Evolutionary conservation across 2,797 vertebrate genomes (phyloP), one percentile per base, ranked within the genome.

Genomic region (Gallinago nigripennis): DNA sequence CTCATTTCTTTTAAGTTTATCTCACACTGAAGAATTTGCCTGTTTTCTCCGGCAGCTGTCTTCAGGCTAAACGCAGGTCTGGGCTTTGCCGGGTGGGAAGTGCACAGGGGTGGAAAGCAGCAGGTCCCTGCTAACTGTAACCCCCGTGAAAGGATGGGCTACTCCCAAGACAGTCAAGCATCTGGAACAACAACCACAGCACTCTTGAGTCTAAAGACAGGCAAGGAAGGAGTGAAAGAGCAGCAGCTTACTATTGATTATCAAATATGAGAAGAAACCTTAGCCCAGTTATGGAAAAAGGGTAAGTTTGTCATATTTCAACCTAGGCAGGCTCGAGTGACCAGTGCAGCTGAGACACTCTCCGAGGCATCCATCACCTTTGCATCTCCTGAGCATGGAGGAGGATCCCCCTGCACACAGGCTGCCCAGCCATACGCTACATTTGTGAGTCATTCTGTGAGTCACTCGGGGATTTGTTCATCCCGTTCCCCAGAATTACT

Each of bases 1-100:
- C 35, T 68, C 53, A 8, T 15, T 75, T 86, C 88, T 94, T 95
- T 95, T 69, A 90, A 88, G 88, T 84, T 96, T 95, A 95, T 92
- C 95, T 90, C 58, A 64, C 60, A 57, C 71, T 71, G 88, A 95
- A 87, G 76, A 95, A 94, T 92, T 93, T 86, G 72, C 41, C 72
- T 91, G 50, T 86, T 85, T 85, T 80, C 75, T 83, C 54, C 0
- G 0, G 86, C 37, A 8, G 31, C 5, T 94, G 64, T 91, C 60
- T 82, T 53, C 60, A 88, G 85, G 93, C 82, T 83, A 72, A 83
- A 78, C 5, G 5, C 68, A 91, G 75, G 65, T 61, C 76, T 75
- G 88, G 65, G 83, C 71, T 89, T 79, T 96, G 58, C 54, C 0
- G 12, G 45, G 71, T 88, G 71, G 41, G 56, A 93, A 94, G 76